Evolutionary conservation across 2,888 invertebrate genomes (phyloP).

Genomic region (Linyphia triangularis): DNA sequence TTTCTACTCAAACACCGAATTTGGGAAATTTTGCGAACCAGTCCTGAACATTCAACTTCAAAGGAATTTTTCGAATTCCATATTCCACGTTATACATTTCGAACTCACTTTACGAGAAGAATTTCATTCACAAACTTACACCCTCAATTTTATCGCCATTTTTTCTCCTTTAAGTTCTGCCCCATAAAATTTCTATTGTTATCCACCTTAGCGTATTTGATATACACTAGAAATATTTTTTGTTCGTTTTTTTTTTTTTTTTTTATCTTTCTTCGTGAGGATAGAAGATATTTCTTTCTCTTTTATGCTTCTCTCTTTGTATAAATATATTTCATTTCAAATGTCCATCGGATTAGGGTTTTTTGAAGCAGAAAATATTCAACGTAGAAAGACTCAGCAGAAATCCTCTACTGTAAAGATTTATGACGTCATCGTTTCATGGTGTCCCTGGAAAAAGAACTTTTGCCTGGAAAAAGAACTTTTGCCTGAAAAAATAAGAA

Average conservation of each 20-base stretch:
- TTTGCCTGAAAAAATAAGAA: constrained; percentile 27
- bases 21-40: neutral
- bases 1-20: neutral
- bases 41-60: neutral
- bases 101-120: constrained; percentile 45
- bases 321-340: constrained; percentile 70
- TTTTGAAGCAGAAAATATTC: constrained; percentile 67
- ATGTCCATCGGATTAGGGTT: constrained; percentile 69
- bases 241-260: neutral
- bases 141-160: constrained; percentile 40
- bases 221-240: constrained; percentile 35
- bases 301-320: constrained; percentile 53
- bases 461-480: neutral
- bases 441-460: constrained; percentile 8
- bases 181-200: constrained; percentile 67
- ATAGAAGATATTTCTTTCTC: constrained; percentile 53
- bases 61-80: constrained; percentile 5
- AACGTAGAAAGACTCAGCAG: constrained; percentile 36
- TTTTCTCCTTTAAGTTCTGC: constrained; percentile 40
- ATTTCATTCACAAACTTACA: constrained; percentile 47
- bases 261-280: neutral
- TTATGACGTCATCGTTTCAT: constrained; percentile 64
- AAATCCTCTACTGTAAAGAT: constrained; percentile 57
- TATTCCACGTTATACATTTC: constrained; percentile 45
- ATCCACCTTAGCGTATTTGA: constrained; percentile 57